A percentile compares a stretch with the other conserved stretches of the same genome.
phyloP scores from a whole-genome alignment of 1,140 invertebrate genomes.

The Campodea augens region DNA sequence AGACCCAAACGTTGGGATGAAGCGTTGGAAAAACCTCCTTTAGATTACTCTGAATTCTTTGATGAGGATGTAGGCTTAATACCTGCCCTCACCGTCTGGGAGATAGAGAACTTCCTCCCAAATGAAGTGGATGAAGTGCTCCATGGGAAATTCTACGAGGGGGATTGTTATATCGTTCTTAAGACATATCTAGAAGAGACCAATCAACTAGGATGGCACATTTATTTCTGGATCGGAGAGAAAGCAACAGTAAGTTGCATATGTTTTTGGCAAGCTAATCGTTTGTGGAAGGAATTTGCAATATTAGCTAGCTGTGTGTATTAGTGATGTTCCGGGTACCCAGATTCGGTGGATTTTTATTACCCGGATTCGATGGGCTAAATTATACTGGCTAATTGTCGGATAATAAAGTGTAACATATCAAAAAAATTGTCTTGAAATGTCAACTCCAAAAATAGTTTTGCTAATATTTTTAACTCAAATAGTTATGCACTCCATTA shows the following conservation, averaged over 20 bases:
- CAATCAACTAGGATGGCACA: slow-evolving; percentile 76
- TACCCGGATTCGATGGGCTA: no score
- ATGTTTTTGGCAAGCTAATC: no score
- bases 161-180: slow-evolving; percentile 95
- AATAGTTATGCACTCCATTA: no score
- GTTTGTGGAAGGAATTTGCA: no score
- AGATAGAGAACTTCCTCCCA: slow-evolving; percentile 97
- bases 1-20: slow-evolving; percentile 83
- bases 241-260: slow-evolving; percentile 80
- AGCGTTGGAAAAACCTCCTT: slow-evolving; percentile 75
- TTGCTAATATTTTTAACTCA: no score
- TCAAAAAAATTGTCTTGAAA: no score
- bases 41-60: slow-evolving; percentile 99
- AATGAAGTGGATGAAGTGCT: slow-evolving; percentile 75
- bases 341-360: no score
- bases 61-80: slow-evolving; percentile 90
- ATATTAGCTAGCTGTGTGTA: no score
- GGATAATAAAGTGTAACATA: no score
- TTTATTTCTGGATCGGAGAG: slow-evolving; percentile 98
- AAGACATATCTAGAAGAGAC: slow-evolving; percentile 77
- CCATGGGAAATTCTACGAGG: slow-evolving; percentile 97
- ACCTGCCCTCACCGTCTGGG: slow-evolving; percentile 77
- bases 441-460: no score
- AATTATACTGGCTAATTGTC: no score
- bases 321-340: no score